Conservation (phyloP, 2,113 vertebrate species). For the Nothoprocta pentlandii region DNA sequence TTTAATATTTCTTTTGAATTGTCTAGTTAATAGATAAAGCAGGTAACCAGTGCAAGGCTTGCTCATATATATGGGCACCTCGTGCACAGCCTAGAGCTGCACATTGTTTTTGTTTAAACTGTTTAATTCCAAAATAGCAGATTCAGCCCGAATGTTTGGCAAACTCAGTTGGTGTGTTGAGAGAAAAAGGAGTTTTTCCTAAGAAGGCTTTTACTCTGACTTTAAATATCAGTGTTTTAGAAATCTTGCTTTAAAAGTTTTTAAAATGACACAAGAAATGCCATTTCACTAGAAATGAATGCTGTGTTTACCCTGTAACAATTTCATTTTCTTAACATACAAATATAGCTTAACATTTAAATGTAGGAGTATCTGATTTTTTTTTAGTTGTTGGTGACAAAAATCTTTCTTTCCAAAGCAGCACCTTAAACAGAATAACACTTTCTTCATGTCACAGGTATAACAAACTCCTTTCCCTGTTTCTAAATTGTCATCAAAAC, state of each 20-base stretch:
- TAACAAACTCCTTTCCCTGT: neutral
- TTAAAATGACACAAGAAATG: neutral
- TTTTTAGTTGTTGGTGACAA: neutral
- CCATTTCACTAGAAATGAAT: neutral
- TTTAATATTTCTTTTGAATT: neutral
- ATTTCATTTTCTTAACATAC: neutral
- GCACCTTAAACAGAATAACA: neutral
- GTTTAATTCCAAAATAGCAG: neutral
- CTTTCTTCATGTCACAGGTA: neutral
- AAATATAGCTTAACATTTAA: neutral
- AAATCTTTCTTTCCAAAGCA: neutral
- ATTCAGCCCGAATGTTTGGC: neutral
- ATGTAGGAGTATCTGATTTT: neutral
- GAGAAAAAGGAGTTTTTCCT: neutral
- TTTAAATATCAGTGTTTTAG: neutral
- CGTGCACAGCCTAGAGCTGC: neutral
- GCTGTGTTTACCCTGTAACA: neutral
- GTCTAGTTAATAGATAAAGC: neutral
- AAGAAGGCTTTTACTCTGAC: neutral
- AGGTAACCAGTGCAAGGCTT: neutral
- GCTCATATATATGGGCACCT: neutral
- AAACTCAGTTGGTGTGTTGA: neutral
- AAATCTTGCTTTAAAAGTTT: neutral
- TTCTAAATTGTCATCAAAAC: neutral
- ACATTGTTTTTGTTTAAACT: neutral